Base-by-base conservation (phyloP, 2,888 invertebrate species). In the Automeris io region DNA sequence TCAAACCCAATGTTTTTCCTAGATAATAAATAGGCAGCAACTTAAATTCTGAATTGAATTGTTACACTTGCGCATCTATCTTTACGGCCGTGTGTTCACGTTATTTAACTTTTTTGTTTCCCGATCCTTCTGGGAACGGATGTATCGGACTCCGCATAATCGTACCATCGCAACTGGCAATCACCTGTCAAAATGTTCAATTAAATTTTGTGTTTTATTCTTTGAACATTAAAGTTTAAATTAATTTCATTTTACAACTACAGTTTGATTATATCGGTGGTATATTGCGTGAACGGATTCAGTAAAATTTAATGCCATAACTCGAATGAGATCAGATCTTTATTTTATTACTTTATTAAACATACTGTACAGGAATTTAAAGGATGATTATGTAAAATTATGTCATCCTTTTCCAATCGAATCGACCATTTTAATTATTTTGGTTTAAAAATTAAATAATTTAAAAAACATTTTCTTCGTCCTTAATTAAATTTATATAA, bases 71-170 rank as follows among this genome's bases (percentile, higher is more conserved):
- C 31, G 46, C 11, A 33, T 37, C 43, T 49, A 49, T 46, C 51
- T 46, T 45, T 32, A 24, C 18, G 41, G 37, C 62, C 40, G 53
- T 62, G 47, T 58, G 56, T 61, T 52, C 47, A 35, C 11, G 38
- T 46, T 57, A 61, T 57, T 57, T 49, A 49, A 47, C 42, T 42
- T 53, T 61, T 69, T 58, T 72, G 62, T 53, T 59, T 60, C 61
- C 57, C 71, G 69, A 71, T 75, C 74, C 73, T 79, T 78, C 78
- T 82, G 82, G 70, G 82, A 83, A 81, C 82, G 82, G 82, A 83
- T 81, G 79, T 73, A 57, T 55, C 54, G 57, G 61, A 70, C 71
- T 70, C 75, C 74, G 75, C 69, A 74, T 73, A 73, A 78, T 75
- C 71, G 64, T 57, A 62, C 54, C 51, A 57, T 54, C 60, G 56